A percentile compares a stretch with the other conserved stretches of the same genome.
Conservation (phyloP, 2,888 invertebrate species). For the Latrodectus elegans region DNA sequence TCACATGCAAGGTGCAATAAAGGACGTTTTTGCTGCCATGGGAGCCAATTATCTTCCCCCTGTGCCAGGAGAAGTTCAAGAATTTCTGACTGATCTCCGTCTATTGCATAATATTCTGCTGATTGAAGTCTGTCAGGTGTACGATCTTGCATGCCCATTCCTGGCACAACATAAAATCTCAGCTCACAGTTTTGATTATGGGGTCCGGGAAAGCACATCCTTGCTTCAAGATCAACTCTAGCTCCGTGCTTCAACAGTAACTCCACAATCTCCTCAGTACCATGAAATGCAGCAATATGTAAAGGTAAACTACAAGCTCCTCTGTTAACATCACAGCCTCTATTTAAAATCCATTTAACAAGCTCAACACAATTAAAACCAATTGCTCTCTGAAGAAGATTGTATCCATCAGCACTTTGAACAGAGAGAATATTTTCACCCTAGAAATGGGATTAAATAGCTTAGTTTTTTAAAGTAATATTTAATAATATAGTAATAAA, state of each 20-base stretch:
- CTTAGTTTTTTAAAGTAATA: no score
- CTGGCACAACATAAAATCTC: slow-evolving; percentile 47
- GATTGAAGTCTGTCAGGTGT: slow-evolving; percentile 80
- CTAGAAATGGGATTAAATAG: slow-evolving; percentile 74
- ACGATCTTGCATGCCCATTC: slow-evolving; percentile 70
- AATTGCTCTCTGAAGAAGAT: slow-evolving; percentile 84
- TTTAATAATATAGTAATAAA: neutral
- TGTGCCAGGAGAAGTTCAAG: slow-evolving; percentile 81
- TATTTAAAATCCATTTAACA: slow-evolving; percentile 81
- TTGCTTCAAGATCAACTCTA: slow-evolving; percentile 82
- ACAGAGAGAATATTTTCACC: slow-evolving; percentile 82
- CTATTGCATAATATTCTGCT: slow-evolving; percentile 83
- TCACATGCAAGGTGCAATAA: slow-evolving; percentile 83
- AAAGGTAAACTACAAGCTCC: slow-evolving; percentile 85
- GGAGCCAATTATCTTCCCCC: slow-evolving; percentile 83
- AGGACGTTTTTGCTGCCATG: slow-evolving; percentile 78
- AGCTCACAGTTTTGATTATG: slow-evolving; percentile 83
- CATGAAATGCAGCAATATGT: slow-evolving; percentile 79
- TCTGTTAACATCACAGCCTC: slow-evolving; percentile 81
- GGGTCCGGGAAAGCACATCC: slow-evolving; percentile 85
- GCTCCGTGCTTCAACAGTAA: slow-evolving; percentile 82
- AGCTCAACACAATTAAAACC: slow-evolving; percentile 83
- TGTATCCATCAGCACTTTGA: slow-evolving; percentile 82
- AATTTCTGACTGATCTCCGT: slow-evolving; percentile 82
- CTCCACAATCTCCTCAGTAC: slow-evolving; percentile 81